These are phyloP conservation scores for Hoplostethus mediterraneus DNA, from an alignment of 2,797 vertebrate species.

Conservation along the genomic window DNA sequence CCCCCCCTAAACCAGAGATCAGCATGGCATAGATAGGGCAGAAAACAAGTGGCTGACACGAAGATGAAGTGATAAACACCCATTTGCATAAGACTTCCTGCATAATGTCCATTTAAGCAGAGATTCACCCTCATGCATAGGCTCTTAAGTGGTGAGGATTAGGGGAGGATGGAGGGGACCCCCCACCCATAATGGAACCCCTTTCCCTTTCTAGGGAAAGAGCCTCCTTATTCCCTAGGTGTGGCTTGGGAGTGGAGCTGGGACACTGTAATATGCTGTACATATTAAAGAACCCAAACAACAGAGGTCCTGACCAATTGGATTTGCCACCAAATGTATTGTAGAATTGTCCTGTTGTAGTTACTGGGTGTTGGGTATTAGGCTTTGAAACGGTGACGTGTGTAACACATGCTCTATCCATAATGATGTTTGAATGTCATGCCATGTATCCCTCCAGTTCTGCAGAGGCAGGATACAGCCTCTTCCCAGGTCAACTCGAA, in stretches of 20 bases:
- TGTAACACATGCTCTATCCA: no score
- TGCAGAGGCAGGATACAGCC: constrained; percentile 44
- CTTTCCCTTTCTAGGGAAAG: background rate
- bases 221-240: constrained; percentile 24
- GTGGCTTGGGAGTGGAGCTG: constrained; percentile 37
- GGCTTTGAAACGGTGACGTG: background rate
- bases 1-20: constrained; percentile 76
- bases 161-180: constrained; percentile 36
- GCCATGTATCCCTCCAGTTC: background rate
- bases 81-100: constrained; percentile 74
- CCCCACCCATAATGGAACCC: constrained; percentile 36
- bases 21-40: constrained; percentile 56
- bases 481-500: constrained; percentile 53
- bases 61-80: constrained; percentile 67
- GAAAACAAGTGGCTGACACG: constrained; percentile 64
- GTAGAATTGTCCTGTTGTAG: background rate
- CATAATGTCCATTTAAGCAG: constrained; percentile 73
- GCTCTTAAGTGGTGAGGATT: constrained; percentile 72
- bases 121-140: constrained; percentile 19
- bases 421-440: background rate
- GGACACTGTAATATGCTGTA: constrained; percentile 17
- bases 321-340: constrained; percentile 37
- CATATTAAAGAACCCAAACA: background rate
- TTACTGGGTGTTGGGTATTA: background rate
- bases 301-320: constrained; percentile 44